Conservation (phyloP, 1,140 invertebrate species). For the Drepana arcuata region DNA sequence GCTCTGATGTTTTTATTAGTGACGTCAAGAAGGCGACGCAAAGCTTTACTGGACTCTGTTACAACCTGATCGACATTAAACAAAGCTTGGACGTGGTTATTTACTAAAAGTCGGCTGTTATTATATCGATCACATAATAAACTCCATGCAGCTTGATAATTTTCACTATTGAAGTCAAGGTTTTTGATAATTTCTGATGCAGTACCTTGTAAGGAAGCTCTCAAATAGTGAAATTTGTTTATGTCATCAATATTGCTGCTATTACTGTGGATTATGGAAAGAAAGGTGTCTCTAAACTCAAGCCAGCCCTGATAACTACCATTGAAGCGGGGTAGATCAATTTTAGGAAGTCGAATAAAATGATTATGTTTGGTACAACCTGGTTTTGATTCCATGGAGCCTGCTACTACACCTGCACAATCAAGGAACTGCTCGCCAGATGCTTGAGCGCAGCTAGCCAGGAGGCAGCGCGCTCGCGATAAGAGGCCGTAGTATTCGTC, state of each 20-base stretch:
- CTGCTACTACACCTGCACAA: too few relatives aligned
- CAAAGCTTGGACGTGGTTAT: conserved; percentile 23
- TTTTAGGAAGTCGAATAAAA: too few relatives aligned
- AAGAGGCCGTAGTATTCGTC: conserved; percentile 2
- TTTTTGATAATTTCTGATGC: conserved; percentile 14
- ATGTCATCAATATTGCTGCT: background rate
- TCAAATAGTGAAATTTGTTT: conserved; percentile 9
- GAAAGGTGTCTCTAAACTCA: conserved; percentile 6
- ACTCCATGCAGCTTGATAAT: conserved; percentile 31
- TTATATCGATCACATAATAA: conserved; percentile 23
- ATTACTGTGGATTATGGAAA: conserved; percentile 5
- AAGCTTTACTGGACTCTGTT: conserved; percentile 5
- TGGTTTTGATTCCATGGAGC: too few relatives aligned
- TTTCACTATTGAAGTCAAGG: conserved; percentile 18
- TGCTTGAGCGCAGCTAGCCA: too few relatives aligned
- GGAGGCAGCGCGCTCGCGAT: too few relatives aligned
- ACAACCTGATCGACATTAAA: conserved; percentile 14
- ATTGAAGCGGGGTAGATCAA: conserved; percentile 1
- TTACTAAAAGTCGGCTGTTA: conserved; percentile 23
- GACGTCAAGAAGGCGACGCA: conserved; percentile 5
- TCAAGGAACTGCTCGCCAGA: too few relatives aligned
- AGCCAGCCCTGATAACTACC: conserved; percentile 6
- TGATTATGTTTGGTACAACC: too few relatives aligned
- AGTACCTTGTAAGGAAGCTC: conserved; percentile 2
- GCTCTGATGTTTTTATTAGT: conserved; percentile 1